Percentiles rank a stretch among this genome's conserved stretches.
Conservation (phyloP, 30 jellyfish, hydroid and myxozoan genomes). For the Haliclystus octoradiatus region DNA sequence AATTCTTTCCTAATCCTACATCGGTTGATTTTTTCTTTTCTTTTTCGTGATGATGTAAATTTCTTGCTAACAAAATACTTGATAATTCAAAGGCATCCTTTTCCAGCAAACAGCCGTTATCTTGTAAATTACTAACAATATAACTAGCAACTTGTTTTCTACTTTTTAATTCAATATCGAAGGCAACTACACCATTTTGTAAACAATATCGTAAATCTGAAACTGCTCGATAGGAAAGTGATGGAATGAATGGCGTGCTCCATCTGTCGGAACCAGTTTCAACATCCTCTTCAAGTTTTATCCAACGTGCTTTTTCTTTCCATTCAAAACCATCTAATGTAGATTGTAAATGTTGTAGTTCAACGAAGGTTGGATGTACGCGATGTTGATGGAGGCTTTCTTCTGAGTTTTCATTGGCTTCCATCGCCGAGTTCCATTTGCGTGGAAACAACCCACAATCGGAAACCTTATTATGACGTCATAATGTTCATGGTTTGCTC, state of each 20-base stretch:
- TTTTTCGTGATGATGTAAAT: conserved; percentile 32
- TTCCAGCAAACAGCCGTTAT: background rate
- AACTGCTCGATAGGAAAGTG: conserved; percentile 37
- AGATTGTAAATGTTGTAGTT: too few species aligned
- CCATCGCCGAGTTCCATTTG: too few species aligned
- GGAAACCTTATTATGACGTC: too few species aligned
- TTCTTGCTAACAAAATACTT: conserved; percentile 28
- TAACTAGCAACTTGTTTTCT: conserved; percentile 15
- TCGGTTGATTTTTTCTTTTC: too few species aligned
- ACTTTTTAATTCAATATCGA: conserved; percentile 19
- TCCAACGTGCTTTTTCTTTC: too few species aligned
- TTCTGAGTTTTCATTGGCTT: too few species aligned
- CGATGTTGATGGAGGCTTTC: too few species aligned
- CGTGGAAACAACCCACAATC: too few species aligned
- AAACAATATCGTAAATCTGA: conserved; percentile 33
- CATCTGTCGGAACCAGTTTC: conserved; percentile 53
- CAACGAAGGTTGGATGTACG: too few species aligned
- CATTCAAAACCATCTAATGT: too few species aligned
- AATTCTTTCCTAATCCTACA: too few species aligned
- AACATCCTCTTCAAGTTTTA: conserved; percentile 73
- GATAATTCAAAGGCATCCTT: background rate
- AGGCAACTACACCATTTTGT: conserved; percentile 13
- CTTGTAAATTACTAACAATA: conserved; percentile 18
- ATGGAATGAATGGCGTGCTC: conserved; percentile 63
- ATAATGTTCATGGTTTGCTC: too few species aligned